Evolutionary conservation across 1,140 invertebrate genomes (phyloP).

Genomic region (Pogonomyrmex californicus): DNA sequence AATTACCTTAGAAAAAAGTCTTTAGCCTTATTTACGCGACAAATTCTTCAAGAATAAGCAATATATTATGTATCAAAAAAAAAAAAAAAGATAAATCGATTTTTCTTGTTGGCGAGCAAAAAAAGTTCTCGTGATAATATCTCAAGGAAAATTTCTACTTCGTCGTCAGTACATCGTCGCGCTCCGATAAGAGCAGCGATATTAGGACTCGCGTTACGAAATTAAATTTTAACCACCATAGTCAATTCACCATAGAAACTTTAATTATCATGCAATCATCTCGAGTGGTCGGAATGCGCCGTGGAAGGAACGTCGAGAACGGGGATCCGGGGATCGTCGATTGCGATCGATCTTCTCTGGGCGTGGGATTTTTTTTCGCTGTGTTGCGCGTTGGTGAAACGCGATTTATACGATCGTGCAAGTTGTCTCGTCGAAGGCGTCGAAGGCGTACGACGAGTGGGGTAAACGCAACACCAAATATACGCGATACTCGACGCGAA

Average conservation of each 20-base stretch:
- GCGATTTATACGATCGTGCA: neutral
- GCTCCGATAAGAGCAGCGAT: slow-evolving; percentile 16
- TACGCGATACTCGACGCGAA: slow-evolving; percentile 54
- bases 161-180: neutral
- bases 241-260: neutral
- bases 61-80: neutral
- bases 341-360: neutral
- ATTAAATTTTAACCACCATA: neutral
- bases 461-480: slow-evolving; percentile 9
- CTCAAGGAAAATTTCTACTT: neutral
- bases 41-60: neutral
- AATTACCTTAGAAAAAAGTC: neutral
- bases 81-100: neutral
- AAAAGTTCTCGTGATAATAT: neutral
- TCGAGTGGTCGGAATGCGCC: neutral
- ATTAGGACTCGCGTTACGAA: neutral
- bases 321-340: neutral
- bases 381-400: neutral
- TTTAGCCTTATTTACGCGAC: neutral
- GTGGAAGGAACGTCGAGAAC: neutral
- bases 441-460: slow-evolving; percentile 32
- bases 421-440: neutral
- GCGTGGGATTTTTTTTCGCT: neutral
- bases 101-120: neutral
- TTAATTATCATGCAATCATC: neutral